phyloP scores from a whole-genome alignment of 2,113 vertebrate species.

The Climacteris rufus region DNA sequence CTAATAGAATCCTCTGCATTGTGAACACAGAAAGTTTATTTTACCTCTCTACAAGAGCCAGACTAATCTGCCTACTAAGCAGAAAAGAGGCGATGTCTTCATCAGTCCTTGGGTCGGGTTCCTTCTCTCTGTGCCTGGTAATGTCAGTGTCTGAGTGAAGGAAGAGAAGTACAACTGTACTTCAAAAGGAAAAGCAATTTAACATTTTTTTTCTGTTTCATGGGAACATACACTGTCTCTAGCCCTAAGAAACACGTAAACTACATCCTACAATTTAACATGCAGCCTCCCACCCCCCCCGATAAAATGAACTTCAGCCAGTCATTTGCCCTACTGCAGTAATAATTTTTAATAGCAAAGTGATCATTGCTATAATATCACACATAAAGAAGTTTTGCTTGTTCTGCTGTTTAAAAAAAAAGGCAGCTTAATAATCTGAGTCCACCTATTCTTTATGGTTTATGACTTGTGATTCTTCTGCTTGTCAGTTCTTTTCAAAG shows the following conservation, averaged over 20 bases:
- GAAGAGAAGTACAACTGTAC: background rate
- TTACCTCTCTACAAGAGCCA: background rate
- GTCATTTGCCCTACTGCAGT: background rate
- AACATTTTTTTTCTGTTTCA: background rate
- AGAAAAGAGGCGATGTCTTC: background rate
- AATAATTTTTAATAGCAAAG: background rate
- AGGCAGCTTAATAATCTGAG: background rate
- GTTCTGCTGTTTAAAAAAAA: background rate
- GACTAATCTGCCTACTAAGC: background rate
- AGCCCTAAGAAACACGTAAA: background rate
- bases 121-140: background rate
- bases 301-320: background rate
- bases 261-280: background rate
- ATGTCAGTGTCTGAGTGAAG: background rate
- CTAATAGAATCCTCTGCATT: background rate
- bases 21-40: background rate
- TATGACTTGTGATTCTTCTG: slow-evolving; percentile 4
- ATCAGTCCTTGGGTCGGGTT: background rate
- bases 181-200: background rate
- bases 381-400: background rate
- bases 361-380: background rate
- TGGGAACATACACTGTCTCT: background rate
- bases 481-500: slow-evolving; percentile 2
- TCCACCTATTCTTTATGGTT: background rate
- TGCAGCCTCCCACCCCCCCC: background rate